Base-by-base conservation (phyloP, 2,113 vertebrate genomes). In the Siniperca knerii region DNA sequence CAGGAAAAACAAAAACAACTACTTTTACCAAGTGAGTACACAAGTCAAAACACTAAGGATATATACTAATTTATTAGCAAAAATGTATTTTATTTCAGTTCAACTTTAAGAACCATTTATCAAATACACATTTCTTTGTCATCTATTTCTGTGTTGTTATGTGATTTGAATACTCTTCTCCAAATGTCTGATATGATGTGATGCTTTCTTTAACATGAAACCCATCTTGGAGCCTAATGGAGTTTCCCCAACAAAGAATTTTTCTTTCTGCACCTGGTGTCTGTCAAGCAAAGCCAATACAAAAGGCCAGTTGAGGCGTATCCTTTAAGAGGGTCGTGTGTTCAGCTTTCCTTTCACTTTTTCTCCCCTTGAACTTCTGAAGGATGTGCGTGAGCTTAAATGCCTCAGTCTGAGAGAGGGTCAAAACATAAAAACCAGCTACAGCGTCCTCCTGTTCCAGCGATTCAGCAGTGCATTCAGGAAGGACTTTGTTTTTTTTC, bases 291-390 rank as follows among this genome's bases (percentile, higher is more conserved):
- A 75, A 91, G 88, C 92, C 83, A 89, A 86, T 54, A 95, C 92
- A 94, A 94, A 93, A 82, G 89, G 79, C 82, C 89, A 93, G 92
- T 90, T 83, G 87, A 94, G 87, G 91, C 92, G 60, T 89, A 92
- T 94, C 92, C 81, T 93, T 91, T 91, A 92, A 95, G 84, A 92
- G 91, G 93, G 92, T 93, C 90, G 91, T 90, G 84, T 91, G 86
- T 93, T 92, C 89, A 93, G 84, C 90, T 92, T 94, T 93, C 90
- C 93, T 94, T 94, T 94, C 90, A 81, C 91, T 93, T 89, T 91
- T 89, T 85, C 72, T 86, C 79, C 76, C 81, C 80, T 90, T 95
- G 87, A 93, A 93, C 87, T 92, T 94, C 88, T 89, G 75, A 91
- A 60, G 88, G 85, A 89, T 89, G 90, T 82, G 89, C 70, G 40